Conservation (phyloP, 2,888 invertebrate genomes). For the Molanna angustata region DNA sequence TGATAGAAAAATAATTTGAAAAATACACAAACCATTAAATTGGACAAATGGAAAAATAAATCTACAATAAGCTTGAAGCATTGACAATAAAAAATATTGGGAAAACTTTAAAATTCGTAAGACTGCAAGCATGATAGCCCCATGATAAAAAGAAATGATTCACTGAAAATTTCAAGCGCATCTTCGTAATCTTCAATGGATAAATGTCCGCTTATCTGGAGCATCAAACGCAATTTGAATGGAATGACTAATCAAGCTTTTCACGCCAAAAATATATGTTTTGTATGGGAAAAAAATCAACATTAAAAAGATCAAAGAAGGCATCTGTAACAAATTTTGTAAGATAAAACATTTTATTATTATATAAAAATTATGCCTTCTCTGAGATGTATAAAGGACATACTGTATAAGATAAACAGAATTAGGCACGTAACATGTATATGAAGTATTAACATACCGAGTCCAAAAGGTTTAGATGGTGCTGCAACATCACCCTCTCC, state of each 20-base stretch:
- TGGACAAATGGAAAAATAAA: slow-evolving; percentile 27
- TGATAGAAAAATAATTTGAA: slow-evolving; percentile 20
- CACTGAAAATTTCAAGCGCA: slow-evolving; percentile 12
- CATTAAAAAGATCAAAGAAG: slow-evolving; percentile 19
- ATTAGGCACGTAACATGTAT: slow-evolving; percentile 4
- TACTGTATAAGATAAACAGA: slow-evolving; percentile 11
- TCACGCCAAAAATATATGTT: background rate
- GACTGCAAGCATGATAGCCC: slow-evolving; percentile 35
- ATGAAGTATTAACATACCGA: slow-evolving; percentile 61
- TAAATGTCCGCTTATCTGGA: background rate
- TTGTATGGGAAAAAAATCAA: background rate
- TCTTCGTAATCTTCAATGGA: slow-evolving; percentile 1
- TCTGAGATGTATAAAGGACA: slow-evolving; percentile 1
- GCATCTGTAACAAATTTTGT: slow-evolving; percentile 19
- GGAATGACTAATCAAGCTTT: slow-evolving; percentile 14
- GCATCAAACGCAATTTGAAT: slow-evolving; percentile 4
- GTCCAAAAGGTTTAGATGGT: slow-evolving; percentile 76
- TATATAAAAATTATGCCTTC: slow-evolving; percentile 11
- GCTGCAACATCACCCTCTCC: slow-evolving; percentile 58
- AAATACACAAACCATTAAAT: slow-evolving; percentile 22
- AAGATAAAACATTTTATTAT: too few relatives aligned
- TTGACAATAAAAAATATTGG: slow-evolving; percentile 28
- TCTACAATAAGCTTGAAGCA: slow-evolving; percentile 31
- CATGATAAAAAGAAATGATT: slow-evolving; percentile 28
- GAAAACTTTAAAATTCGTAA: slow-evolving; percentile 29